Conservation (phyloP, 2,797 vertebrate species). For the Kryptolebias ocellatus region DNA sequence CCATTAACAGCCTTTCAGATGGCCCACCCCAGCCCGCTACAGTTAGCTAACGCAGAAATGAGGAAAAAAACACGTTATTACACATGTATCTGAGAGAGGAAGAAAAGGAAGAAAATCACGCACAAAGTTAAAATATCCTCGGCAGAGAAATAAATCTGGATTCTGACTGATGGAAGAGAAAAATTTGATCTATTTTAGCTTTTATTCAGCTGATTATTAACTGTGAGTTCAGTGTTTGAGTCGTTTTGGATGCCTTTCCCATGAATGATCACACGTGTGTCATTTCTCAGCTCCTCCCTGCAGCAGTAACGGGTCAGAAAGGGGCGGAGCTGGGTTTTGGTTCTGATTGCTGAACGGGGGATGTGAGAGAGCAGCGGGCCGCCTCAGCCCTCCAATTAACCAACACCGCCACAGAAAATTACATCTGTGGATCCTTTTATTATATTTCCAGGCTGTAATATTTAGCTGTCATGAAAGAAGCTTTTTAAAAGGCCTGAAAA, state of each 20-base stretch:
- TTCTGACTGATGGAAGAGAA: constrained; percentile 40
- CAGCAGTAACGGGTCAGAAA: neutral
- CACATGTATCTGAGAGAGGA: neutral
- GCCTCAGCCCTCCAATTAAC: constrained; percentile 7
- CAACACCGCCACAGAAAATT: neutral
- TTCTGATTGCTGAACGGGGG: neutral
- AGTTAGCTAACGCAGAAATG: neutral
- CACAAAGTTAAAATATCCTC: constrained; percentile 28
- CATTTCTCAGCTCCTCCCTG: constrained; percentile 9
- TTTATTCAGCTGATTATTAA: neutral
- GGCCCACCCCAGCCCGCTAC: constrained; percentile 17
- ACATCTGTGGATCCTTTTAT: neutral
- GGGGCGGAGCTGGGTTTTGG: neutral
- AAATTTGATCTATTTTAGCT: neutral
- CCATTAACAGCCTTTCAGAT: no score
- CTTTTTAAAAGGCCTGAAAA: no score
- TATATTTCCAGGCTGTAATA: neutral
- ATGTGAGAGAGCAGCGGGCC: neutral
- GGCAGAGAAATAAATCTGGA: constrained; percentile 33
- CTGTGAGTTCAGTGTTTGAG: constrained; percentile 4
- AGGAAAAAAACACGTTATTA: neutral
- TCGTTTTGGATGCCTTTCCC: constrained; percentile 2
- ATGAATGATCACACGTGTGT: constrained; percentile 8
- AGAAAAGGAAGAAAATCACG: constrained; percentile 10
- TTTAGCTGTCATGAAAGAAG: no score